Conservation (phyloP, 2,888 invertebrate genomes). For the Mylabris sibirica region DNA sequence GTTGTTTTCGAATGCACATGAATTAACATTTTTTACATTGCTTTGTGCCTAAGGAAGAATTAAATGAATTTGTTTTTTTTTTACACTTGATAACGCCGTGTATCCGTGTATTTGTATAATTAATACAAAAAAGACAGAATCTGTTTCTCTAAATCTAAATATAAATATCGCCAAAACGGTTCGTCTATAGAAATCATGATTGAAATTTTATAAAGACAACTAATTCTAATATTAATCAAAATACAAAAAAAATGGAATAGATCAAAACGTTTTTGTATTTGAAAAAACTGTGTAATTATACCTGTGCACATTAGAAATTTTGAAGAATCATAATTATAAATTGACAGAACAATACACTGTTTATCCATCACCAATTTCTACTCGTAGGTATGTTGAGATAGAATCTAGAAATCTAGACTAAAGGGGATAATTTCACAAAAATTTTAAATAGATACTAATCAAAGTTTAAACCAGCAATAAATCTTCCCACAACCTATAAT, state of each 20-base stretch:
- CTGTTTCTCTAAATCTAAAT: too few relatives aligned
- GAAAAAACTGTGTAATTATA: too few relatives aligned
- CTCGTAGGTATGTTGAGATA: conserved; percentile 16
- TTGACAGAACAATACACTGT: background rate
- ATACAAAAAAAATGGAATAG: too few relatives aligned
- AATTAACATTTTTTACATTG: background rate
- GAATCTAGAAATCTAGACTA: conserved; percentile 20
- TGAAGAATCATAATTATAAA: background rate
- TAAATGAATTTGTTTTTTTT: background rate
- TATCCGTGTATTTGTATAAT: background rate
- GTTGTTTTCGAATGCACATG: too few relatives aligned
- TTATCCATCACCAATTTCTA: background rate
- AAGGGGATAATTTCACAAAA: conserved; percentile 20
- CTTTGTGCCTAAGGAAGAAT: background rate
- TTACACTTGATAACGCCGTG: background rate
- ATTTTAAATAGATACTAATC: background rate
- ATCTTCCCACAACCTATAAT: conserved; percentile 4
- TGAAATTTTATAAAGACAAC: too few relatives aligned
- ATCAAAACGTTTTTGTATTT: too few relatives aligned
- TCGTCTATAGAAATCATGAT: too few relatives aligned
- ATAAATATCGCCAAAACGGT: too few relatives aligned
- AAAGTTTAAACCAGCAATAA: conserved; percentile 4
- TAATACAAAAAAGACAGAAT: too few relatives aligned
- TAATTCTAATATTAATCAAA: background rate
- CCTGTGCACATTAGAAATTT: background rate